phyloP scores from a whole-genome alignment of 1,140 invertebrate species.

The Chironomus striatipennis region DNA sequence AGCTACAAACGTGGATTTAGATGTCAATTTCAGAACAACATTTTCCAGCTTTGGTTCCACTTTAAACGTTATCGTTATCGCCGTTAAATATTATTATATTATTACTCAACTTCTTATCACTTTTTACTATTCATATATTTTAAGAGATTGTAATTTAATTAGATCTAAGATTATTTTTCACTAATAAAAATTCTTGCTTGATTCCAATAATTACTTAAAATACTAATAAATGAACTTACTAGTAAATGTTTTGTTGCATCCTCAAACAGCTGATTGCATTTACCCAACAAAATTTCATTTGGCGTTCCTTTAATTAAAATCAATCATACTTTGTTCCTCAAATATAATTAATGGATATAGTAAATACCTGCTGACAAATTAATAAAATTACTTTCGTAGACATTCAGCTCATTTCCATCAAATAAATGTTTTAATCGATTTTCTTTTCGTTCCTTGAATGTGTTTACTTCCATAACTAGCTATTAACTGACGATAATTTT shows the following conservation, averaged over 20 bases:
- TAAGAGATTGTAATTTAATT: neutral
- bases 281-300: constrained; percentile 44
- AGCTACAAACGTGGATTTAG: constrained; percentile 96
- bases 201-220: neutral
- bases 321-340: too few relatives aligned
- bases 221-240: constrained; percentile 33
- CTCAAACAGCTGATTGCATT: constrained; percentile 42
- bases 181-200: too few relatives aligned
- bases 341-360: too few relatives aligned
- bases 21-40: constrained; percentile 99
- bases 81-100: constrained; percentile 50
- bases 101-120: neutral
- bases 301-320: constrained; percentile 34
- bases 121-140: neutral
- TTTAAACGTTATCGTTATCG: constrained; percentile 97
- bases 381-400: constrained; percentile 41
- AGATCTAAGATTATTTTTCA: too few relatives aligned
- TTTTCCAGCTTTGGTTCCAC: constrained; percentile 99
- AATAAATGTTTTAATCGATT: constrained; percentile 40
- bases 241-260: constrained; percentile 43
- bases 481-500: neutral
- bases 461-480: neutral
- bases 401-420: constrained; percentile 43
- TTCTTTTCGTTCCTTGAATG: constrained; percentile 3
- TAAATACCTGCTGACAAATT: constrained; percentile 44